These are phyloP conservation scores for Neotoxoptera formosana DNA, from an alignment of 1,140 invertebrate species.

Conservation along the genomic window DNA sequence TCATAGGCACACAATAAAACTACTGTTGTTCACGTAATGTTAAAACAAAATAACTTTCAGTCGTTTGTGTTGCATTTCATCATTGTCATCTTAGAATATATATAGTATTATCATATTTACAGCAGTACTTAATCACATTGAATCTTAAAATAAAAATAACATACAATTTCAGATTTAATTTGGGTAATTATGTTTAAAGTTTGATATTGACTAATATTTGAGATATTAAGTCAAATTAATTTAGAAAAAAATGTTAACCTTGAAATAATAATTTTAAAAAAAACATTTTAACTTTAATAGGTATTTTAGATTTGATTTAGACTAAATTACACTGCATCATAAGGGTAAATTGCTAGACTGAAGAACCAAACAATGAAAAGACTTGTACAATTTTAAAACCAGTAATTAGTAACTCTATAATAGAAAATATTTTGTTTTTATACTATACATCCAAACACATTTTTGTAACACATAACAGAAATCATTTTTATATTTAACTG, in stretches of 20 bases:
- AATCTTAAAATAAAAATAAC: background rate
- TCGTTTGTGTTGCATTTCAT: constrained; percentile 30
- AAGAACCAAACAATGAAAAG: background rate
- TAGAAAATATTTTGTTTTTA: constrained; percentile 6
- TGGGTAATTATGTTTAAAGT: background rate
- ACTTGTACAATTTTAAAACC: no score
- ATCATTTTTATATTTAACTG: background rate
- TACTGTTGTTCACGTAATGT: constrained; percentile 5
- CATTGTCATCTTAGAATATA: background rate
- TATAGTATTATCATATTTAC: background rate
- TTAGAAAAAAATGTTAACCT: background rate
- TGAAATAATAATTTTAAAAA: background rate
- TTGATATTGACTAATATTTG: background rate
- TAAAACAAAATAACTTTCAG: constrained; percentile 35
- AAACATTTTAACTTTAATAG: background rate
- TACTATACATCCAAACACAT: background rate
- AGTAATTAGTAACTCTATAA: background rate
- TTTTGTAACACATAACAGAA: background rate
- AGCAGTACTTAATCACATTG: background rate
- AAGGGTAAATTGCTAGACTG: background rate
- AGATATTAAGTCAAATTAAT: background rate
- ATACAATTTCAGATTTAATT: background rate
- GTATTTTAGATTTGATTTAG: background rate
- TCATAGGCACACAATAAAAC: constrained; percentile 16
- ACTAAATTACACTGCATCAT: background rate